These are phyloP conservation scores for Tetragonula carbonaria DNA, from an alignment of 2,888 invertebrate genomes.

Conservation along the genomic window DNA sequence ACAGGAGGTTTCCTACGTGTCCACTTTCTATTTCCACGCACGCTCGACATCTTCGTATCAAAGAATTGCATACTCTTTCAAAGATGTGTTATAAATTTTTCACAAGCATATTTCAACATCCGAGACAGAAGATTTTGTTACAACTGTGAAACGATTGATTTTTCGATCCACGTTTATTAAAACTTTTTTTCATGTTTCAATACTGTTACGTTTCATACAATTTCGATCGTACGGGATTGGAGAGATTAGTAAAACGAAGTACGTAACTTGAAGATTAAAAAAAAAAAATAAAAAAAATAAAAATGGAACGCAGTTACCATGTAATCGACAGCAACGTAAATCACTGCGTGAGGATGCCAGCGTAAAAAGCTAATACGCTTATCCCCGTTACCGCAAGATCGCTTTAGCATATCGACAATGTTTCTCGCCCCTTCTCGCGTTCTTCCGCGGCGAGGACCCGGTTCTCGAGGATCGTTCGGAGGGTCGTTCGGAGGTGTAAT, in stretches of 20 bases:
- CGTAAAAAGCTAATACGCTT: background rate
- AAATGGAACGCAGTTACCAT: background rate
- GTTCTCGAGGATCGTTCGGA: conserved; percentile 57
- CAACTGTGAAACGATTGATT: no score
- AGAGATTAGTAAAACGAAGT: no score
- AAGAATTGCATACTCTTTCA: no score
- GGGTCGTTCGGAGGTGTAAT: conserved; percentile 72
- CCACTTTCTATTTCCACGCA: no score
- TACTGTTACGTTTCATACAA: background rate
- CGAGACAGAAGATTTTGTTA: no score
- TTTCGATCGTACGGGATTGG: background rate
- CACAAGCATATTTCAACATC: no score
- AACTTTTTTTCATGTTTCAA: no score
- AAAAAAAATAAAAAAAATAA: background rate
- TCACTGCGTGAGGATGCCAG: background rate
- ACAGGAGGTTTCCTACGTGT: no score
- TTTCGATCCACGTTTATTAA: no score
- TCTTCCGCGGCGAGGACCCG: background rate
- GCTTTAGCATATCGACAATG: conserved; percentile 7
- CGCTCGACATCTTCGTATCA: no score
- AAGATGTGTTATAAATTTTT: no score
- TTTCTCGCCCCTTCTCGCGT: conserved; percentile 26
- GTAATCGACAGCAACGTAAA: background rate
- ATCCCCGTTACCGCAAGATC: conserved; percentile 11
- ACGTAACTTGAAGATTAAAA: no score